Evolutionary conservation across 2,888 invertebrate genomes (phyloP).

Genomic region (Drosophila rubida): DNA sequence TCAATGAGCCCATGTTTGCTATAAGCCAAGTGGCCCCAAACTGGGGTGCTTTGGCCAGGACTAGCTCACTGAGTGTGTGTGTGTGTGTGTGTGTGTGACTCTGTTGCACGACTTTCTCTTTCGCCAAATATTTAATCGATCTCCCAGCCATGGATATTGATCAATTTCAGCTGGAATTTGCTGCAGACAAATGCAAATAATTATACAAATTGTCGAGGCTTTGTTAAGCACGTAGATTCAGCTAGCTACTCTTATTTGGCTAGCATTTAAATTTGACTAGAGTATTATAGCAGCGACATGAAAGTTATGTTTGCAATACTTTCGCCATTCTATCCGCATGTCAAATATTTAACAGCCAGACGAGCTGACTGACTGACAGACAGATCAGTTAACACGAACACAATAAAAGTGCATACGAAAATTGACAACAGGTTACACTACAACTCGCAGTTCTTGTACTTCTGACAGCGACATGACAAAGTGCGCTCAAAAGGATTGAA

Average conservation of each 20-base stretch:
- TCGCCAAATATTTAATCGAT: conserved; percentile 68
- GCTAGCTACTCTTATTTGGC: too few species aligned
- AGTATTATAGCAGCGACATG: background rate
- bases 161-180: conserved; percentile 16
- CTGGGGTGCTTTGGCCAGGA: background rate
- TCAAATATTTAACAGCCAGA: conserved; percentile 8
- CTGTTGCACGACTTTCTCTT: conserved; percentile 55
- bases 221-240: too few species aligned
- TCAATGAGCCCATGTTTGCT: conserved; percentile 77
- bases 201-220: background rate
- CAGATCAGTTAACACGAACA: conserved; percentile 23
- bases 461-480: conserved; percentile 19
- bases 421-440: conserved; percentile 15
- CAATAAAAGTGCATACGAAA: conserved; percentile 9
- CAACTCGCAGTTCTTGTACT: conserved; percentile 8
- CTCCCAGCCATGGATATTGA: conserved; percentile 37
- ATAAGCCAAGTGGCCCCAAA: conserved; percentile 9
- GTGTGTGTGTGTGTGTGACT: conserved; percentile 4
- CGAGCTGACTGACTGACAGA: conserved; percentile 3
- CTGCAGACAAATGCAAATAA: background rate
- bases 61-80: background rate
- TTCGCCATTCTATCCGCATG: conserved; percentile 9
- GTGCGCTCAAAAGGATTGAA: conserved; percentile 7
- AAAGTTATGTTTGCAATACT: background rate
- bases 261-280: background rate